phyloP scores from a whole-genome alignment of 1,140 invertebrate species.

The Papilio glaucus region DNA sequence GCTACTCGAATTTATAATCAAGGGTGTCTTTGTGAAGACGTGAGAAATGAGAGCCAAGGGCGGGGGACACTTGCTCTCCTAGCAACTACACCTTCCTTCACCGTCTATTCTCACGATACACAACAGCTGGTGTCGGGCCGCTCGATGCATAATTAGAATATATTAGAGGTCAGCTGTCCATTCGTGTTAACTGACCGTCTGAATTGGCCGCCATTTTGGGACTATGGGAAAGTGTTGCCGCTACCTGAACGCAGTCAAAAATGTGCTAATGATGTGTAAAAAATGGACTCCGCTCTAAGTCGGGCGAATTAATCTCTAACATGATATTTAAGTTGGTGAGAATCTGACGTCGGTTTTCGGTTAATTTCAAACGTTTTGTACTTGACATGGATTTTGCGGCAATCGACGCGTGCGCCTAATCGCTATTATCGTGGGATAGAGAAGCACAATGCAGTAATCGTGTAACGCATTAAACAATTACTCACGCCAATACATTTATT shows the following conservation, averaged over 20 bases:
- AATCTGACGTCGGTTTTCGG: conserved; percentile 43
- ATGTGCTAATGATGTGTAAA: conserved; percentile 45
- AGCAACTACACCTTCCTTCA: conserved; percentile 70
- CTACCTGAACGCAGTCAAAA: conserved; percentile 51
- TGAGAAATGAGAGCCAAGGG: conserved; percentile 76
- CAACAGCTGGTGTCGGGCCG: conserved; percentile 65
- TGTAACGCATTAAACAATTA: conserved; percentile 18
- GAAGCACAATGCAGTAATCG: conserved; percentile 12
- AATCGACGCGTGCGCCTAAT: conserved; percentile 29
- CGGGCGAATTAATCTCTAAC: conserved; percentile 57
- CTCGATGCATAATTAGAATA: conserved; percentile 76
- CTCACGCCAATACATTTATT: background rate
- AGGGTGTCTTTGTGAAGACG: conserved; percentile 72
- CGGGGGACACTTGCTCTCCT: conserved; percentile 72
- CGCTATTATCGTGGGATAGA: conserved; percentile 20
- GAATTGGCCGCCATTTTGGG: conserved; percentile 49
- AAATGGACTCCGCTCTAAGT: background rate
- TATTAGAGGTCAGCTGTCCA: conserved; percentile 77
- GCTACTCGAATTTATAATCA: conserved; percentile 78
- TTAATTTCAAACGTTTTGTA: conserved; percentile 39
- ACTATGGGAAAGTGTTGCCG: conserved; percentile 64
- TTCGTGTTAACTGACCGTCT: conserved; percentile 57
- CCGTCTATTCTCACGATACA: conserved; percentile 74
- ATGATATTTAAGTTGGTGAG: conserved; percentile 55
- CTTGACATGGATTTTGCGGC: conserved; percentile 25